Conservation (phyloP, 2,888 invertebrate genomes). For the Calliphora vomitoria region DNA sequence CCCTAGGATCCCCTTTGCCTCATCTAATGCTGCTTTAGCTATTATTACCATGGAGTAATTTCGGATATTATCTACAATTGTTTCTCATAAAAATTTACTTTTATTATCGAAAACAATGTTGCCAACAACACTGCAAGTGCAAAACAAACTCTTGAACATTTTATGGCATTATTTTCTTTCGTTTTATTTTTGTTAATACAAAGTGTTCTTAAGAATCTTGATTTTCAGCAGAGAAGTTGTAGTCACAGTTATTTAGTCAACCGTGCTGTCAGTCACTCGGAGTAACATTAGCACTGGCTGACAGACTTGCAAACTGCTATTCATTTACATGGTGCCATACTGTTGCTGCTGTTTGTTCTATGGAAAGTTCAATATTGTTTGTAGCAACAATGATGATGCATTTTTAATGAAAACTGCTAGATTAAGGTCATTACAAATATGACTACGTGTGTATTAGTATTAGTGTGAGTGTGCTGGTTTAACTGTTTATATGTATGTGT, state of each 20-base stretch:
- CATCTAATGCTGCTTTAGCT: not conserved
- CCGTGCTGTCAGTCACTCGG: not conserved
- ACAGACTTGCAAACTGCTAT: not conserved
- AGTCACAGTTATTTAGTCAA: constrained; percentile 4
- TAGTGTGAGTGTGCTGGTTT: constrained; percentile 8
- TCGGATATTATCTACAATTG: constrained; percentile 69
- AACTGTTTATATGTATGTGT: not conserved
- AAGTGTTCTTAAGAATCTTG: constrained; percentile 9
- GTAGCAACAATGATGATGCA: constrained; percentile 67
- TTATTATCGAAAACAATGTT: constrained; percentile 64
- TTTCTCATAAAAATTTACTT: constrained; percentile 68
- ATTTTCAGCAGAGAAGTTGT: not conserved
- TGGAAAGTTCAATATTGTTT: constrained; percentile 67
- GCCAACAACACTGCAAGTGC: not conserved
- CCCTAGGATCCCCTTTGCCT: not conserved
- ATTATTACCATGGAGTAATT: constrained; percentile 61
- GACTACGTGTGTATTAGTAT: not conserved
- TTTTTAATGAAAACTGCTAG: constrained; percentile 69
- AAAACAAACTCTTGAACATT: constrained; percentile 39
- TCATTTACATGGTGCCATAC: constrained; percentile 32
- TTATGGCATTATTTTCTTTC: constrained; percentile 55
- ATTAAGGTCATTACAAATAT: constrained; percentile 68
- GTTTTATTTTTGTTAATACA: not conserved
- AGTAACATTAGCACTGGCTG: not conserved
- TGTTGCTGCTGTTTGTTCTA: constrained; percentile 23